A percentile compares a stretch with the other conserved stretches of the same genome.
These are phyloP conservation scores for Anthophora plumipes DNA, from an alignment of 2,888 invertebrate genomes.

Conservation along the genomic window DNA sequence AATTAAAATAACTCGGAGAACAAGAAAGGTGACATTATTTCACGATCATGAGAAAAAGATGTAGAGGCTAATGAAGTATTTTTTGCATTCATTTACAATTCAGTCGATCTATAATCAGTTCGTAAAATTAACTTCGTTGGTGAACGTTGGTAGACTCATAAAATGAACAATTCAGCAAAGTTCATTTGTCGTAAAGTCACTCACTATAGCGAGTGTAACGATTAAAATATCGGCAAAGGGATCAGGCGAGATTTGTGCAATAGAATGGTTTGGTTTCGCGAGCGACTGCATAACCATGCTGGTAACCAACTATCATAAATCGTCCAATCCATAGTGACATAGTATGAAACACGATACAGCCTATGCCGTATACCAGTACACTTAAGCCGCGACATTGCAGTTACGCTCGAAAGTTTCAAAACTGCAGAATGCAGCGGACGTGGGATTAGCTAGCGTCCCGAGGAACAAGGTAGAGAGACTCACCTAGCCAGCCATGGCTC, in stretches of 20 bases:
- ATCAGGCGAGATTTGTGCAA: not conserved
- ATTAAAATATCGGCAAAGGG: not conserved
- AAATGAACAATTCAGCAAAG: no score
- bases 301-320: constrained; percentile 53
- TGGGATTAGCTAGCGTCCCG: constrained; percentile 79
- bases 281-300: not conserved
- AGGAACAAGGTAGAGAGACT: constrained; percentile 32
- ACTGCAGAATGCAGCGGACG: constrained; percentile 82
- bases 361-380: constrained; percentile 63
- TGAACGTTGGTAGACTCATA: no score
- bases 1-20: no score
- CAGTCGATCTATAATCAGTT: no score
- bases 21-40: no score
- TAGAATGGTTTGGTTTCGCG: not conserved
- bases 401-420: constrained; percentile 82
- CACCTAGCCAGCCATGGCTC: constrained; percentile 44
- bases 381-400: constrained; percentile 77
- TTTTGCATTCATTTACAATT: no score
- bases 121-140: no score
- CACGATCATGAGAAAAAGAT: no score
- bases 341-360: constrained; percentile 35
- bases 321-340: constrained; percentile 46
- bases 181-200: no score
- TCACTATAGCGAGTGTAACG: no score
- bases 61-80: no score